Base-by-base conservation (phyloP, 2,888 invertebrate genomes). In the Plemyria rubiginata region DNA sequence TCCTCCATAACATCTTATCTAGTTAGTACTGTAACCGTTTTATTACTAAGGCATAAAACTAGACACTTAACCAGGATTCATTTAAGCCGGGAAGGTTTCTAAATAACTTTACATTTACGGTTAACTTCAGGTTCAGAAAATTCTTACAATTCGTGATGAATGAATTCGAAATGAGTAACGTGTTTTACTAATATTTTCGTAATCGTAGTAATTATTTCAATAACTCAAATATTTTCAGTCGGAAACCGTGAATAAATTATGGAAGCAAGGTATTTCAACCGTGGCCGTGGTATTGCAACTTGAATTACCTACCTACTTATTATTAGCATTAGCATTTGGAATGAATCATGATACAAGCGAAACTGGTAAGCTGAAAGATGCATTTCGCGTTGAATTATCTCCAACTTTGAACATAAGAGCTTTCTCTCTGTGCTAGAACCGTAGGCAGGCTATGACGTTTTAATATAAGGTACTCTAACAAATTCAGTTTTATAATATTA, bases 81-180 rank as follows among this genome's bases (percentile, higher is more conserved):
- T 11, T 32, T 9, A 38, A 38, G 11, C 4, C 36, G 9, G 11
- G 11, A 38, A 11, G 36, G 9, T 38, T 38, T 38, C 36, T 38
- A 38, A 38, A 38, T 38, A 38, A 38, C 36, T 38, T 3, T 38
- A 38, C 11, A 8, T 38, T 38, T 38, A 38, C 36, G 36, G 11
- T 38, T 7, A 36, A 36, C 29, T 32, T 8, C 11, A 11, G 36
- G 36, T 11, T 40, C 40, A 40, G 13, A 41, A 41, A 1, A 41
- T n/a, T 13, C n/a, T 41, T 13, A 4, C 13, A 41, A 65, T 68
- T 64, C 41, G 62, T 61, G 67, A 67, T 69, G 65, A 50, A 68
- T 57, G 71, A 68, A 77, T 77, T 55, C 54, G 60, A 53, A 66
- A 55, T 40, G 61, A 66, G 57, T 66, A 43, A 59, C 53, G 54